Base-by-base conservation (phyloP, 2,888 invertebrate genomes). In the Calliopum simillimum region DNA sequence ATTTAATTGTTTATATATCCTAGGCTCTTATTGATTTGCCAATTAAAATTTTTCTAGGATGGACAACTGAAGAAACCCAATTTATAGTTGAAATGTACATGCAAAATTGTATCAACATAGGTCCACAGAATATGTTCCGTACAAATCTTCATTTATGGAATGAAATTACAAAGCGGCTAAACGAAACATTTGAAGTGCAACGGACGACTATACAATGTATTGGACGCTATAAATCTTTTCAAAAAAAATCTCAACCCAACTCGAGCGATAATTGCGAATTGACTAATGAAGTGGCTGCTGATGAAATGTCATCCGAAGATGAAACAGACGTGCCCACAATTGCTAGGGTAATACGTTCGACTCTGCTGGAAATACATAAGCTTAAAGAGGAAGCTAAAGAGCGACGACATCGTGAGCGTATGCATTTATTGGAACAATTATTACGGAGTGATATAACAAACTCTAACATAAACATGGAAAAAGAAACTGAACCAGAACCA, bases 351-450 rank as follows among this genome's bases (percentile, higher is more conserved):
- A 74, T 78, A 61, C 70, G 74, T 21, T 64, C 55, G 13, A 77
- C 76, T 6, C 59, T 78, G 44, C 43, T 78, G n/a, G 76, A 78
- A 67, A 77, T 78, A 14, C 72, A 74, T 59, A 73, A 73, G 53
- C 72, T 74, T 3, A 72, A 75, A n/a, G 78, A 78, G 58, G 68
- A 71, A n/a, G 73, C 75, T 55, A 71, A 70, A 13, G 76, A 78
- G 19, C 72, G 78, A 2, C 70, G 76, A 0, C 78, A 78, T 64
- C 67, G 59, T 21, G 78, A 78, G 56, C 47, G 76, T 5, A 64
- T 78, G 59, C 44, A 69, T 0, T 16, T 75, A 13, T 58, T 75
- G 44, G 67, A 69, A 64, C 68, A 58, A 14, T 51, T 67, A 71
- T 47, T 72, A 12, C 16, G 66, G 33, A 21, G 51, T 63, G 41